These are phyloP conservation scores for Barypeithes pellucidus DNA, from an alignment of 2,888 invertebrate genomes.

Conservation along the genomic window DNA sequence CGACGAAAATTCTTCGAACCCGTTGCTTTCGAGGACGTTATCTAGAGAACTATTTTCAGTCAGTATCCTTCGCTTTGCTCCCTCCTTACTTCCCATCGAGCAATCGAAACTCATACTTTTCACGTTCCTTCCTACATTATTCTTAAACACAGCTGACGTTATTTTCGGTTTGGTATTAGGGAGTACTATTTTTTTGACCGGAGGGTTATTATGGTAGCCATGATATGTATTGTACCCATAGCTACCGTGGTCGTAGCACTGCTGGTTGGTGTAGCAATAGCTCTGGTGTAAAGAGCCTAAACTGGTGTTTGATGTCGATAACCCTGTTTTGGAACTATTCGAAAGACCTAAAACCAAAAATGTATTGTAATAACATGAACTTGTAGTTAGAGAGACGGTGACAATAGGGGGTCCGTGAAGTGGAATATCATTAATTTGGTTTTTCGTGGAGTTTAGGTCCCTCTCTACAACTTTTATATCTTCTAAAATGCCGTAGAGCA, in stretches of 20 bases:
- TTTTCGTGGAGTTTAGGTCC: too few relatives aligned
- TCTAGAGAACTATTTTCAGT: conserved; percentile 49
- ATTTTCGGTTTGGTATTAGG: conserved; percentile 78
- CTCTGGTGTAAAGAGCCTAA: conserved; percentile 81
- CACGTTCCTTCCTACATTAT: conserved; percentile 69
- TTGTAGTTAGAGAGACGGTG: too few relatives aligned
- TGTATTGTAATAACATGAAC: too few relatives aligned
- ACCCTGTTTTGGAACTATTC: conserved; percentile 74
- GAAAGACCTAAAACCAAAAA: conserved; percentile 28
- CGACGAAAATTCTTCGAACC: conserved; percentile 47
- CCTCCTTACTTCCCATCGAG: conserved; percentile 65
- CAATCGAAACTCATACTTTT: conserved; percentile 58
- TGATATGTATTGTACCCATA: conserved; percentile 80
- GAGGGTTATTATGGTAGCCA: conserved; percentile 63
- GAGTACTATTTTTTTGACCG: conserved; percentile 24
- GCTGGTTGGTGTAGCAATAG: conserved; percentile 86
- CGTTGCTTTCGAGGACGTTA: conserved; percentile 51
- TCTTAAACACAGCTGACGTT: conserved; percentile 81
- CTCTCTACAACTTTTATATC: too few relatives aligned
- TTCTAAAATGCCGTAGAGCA: too few relatives aligned
- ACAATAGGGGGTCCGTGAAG: too few relatives aligned
- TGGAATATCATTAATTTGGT: too few relatives aligned
- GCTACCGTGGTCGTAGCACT: conserved; percentile 82
- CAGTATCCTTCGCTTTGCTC: conserved; percentile 21
- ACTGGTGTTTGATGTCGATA: conserved; percentile 87